Conservation (phyloP, 2,888 invertebrate genomes). For the Keiferia lycopersicella region DNA sequence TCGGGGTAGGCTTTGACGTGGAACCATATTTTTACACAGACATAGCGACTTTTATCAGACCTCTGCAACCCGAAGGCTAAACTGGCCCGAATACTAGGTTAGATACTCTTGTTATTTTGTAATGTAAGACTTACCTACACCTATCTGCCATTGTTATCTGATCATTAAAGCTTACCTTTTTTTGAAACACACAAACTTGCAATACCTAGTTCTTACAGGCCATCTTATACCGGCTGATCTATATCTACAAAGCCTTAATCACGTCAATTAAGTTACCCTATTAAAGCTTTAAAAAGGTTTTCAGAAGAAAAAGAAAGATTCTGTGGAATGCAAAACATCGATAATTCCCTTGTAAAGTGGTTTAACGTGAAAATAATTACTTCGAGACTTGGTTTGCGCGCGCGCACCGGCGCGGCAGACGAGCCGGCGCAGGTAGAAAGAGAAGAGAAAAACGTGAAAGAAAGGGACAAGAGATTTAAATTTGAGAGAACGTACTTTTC, state of each 20-base stretch:
- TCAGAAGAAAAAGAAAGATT: constrained; percentile 14
- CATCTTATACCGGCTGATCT: not conserved
- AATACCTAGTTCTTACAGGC: no score
- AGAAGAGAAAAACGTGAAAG: constrained; percentile 36
- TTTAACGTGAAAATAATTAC: constrained; percentile 35
- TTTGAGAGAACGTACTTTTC: constrained; percentile 14
- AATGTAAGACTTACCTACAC: no score
- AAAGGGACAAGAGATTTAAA: constrained; percentile 40
- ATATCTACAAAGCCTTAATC: not conserved
- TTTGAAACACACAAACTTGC: no score
- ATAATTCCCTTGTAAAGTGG: constrained; percentile 25
- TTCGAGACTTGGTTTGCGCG: constrained; percentile 27
- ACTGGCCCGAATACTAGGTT: no score
- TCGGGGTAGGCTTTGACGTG: no score
- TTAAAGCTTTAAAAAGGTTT: constrained; percentile 5
- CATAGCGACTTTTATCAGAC: no score
- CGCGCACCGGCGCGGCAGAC: constrained; percentile 55
- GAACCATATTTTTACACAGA: no score
- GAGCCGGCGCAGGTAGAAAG: constrained; percentile 60
- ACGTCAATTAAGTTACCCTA: not conserved
- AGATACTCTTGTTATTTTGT: no score
- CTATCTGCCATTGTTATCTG: no score
- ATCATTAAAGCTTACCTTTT: no score
- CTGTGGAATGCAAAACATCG: constrained; percentile 17
- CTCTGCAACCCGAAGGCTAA: no score